Percentiles rank a stretch among this genome's conserved stretches.
phyloP scores from a whole-genome alignment of 2,113 vertebrate species.

The Gymnocephalus cernua region DNA sequence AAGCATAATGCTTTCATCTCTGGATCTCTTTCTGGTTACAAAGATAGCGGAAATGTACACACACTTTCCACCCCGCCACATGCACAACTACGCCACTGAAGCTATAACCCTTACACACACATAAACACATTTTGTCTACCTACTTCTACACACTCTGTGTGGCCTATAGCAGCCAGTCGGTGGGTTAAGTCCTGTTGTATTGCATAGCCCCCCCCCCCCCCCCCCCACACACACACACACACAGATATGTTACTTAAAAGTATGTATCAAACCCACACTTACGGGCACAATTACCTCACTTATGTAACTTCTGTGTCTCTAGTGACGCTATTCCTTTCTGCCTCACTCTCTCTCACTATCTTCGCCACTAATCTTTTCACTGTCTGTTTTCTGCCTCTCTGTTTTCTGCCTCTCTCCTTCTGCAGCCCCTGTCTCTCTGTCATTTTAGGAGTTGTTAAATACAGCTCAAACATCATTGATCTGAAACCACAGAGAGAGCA shows the following conservation, averaged over 20 bases:
- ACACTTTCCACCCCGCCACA: not conserved
- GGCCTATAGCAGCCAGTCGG: not conserved
- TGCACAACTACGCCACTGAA: not conserved
- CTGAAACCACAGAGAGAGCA: conserved; percentile 50
- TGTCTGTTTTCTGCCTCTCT: not conserved
- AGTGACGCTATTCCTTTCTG: not conserved
- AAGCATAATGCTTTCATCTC: not conserved
- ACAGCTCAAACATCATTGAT: conserved; percentile 40
- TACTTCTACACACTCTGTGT: conserved; percentile 19
- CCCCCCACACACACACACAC: not conserved
- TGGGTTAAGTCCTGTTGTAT: conserved; percentile 1
- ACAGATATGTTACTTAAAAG: not conserved
- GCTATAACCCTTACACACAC: conserved; percentile 6
- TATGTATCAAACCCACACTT: conserved; percentile 28
- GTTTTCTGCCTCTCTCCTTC: not conserved
- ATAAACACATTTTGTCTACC: not conserved
- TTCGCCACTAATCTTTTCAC: not conserved
- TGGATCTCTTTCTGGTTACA: not conserved
- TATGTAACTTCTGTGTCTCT: conserved; percentile 33
- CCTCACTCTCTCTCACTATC: not conserved
- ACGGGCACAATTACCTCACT: conserved; percentile 10
- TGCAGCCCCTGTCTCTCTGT: not conserved
- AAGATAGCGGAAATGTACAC: not conserved
- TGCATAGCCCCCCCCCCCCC: not conserved
- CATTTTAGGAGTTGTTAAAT: conserved; percentile 38